Evolutionary conservation across 2,888 invertebrate genomes (phyloP).

Genomic region (Drosophila falleni): DNA sequence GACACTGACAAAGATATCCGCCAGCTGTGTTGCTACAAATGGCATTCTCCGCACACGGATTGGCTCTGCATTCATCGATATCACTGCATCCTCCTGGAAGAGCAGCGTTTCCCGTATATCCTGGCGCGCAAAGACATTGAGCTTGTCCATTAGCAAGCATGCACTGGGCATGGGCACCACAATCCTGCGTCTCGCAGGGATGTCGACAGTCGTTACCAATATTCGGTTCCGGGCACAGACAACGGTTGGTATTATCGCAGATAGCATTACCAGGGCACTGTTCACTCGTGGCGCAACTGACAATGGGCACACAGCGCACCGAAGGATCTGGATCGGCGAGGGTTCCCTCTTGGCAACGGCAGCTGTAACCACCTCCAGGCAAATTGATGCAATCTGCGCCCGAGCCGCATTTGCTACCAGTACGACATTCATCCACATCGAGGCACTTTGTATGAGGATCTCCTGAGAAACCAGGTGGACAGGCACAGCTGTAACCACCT

Average conservation of each 20-base stretch:
- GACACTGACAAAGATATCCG: constrained; percentile 94
- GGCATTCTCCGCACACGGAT: constrained; percentile 93
- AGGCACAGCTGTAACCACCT: constrained; percentile 93
- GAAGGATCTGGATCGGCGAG: constrained; percentile 94
- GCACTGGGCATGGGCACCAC: constrained; percentile 95
- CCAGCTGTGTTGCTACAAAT: constrained; percentile 96
- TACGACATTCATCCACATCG: constrained; percentile 93
- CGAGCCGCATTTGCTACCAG: constrained; percentile 90
- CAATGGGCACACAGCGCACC: constrained; percentile 92
- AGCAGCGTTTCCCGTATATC: constrained; percentile 89
- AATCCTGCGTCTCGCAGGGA: constrained; percentile 94
- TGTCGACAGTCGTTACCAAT: constrained; percentile 96
- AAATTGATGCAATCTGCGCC: constrained; percentile 93
- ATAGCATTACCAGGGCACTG: constrained; percentile 96
- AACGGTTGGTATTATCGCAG: constrained; percentile 91
- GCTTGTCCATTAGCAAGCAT: constrained; percentile 93
- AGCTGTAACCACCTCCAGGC: constrained; percentile 91
- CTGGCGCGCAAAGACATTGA: constrained; percentile 93
- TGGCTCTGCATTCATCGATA: constrained; percentile 93
- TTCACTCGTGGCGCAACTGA: constrained; percentile 90
- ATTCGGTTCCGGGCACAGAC: constrained; percentile 96
- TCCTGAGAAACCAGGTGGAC: constrained; percentile 94
- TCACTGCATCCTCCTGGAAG: constrained; percentile 92
- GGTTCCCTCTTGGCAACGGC: constrained; percentile 93
- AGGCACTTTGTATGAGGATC: constrained; percentile 92